These are phyloP conservation scores for Oreohelix idahoensis DNA, from an alignment of 1,140 invertebrate species.

Conservation along the genomic window DNA sequence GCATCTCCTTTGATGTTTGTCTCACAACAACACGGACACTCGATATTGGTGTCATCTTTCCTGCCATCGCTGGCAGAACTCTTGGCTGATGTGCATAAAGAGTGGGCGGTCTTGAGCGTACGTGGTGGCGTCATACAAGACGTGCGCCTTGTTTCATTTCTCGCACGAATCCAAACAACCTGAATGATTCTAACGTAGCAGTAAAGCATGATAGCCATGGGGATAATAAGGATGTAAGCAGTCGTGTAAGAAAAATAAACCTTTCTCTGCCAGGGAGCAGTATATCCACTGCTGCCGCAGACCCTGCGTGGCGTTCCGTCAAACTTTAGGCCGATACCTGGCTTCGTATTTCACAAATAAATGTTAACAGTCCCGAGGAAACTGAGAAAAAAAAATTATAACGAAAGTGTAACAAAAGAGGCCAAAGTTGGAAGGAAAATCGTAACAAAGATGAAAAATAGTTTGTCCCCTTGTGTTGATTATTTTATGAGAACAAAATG, in stretches of 20 bases:
- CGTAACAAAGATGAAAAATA: no score
- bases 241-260: conserved; percentile 74
- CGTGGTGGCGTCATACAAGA: neutral
- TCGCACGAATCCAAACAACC: conserved; percentile 70
- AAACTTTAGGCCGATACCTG: conserved; percentile 49
- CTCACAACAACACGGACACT: neutral
- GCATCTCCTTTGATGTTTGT: neutral
- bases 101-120: neutral
- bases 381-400: no score
- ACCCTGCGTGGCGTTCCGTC: conserved; percentile 55
- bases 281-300: conserved; percentile 73
- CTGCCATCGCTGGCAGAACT: neutral
- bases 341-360: no score
- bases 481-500: no score
- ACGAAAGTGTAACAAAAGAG: no score
- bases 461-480: no score
- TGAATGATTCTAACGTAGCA: conserved; percentile 73
- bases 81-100: neutral
- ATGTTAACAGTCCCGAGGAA: no score
- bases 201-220: conserved; percentile 71
- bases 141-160: neutral
- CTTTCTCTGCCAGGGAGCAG: conserved; percentile 73
- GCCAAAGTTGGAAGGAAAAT: no score
- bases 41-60: neutral
- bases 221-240: conserved; percentile 72